Base-by-base conservation (phyloP, 2,888 invertebrate genomes). In the Alviniconcha strummeri region DNA sequence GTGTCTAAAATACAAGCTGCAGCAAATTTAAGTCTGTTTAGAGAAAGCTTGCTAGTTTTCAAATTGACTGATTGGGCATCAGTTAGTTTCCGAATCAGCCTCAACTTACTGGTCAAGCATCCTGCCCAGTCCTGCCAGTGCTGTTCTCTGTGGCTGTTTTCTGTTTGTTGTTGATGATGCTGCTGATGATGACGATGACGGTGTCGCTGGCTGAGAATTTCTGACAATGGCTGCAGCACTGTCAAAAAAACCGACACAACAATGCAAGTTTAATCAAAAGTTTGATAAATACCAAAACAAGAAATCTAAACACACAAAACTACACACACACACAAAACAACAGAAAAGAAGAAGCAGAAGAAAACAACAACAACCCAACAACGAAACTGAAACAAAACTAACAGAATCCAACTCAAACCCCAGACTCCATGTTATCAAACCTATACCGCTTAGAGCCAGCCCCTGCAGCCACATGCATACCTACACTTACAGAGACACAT, bases 221-320 rank as follows among this genome's bases (percentile, higher is more conserved):
- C 89, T 84, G 79, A 84, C 84, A 56, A 89, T 67, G 36, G 90
- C 90, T 77, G 90, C 90, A 84, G 89, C 89, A 69, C 90, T 90
- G 84, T 60, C 19, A 52, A 80, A 80, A n/a, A 9, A 11, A 80
- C n/a, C 81, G 15, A 82, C 15, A 80, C 69, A 15, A 69, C n/a
- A 17, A 15, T 15, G 9, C 15, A 64, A 64, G 64, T 64, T 64
- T 13, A 64, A 69, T n/a, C 69, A 69, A 17, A 17, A 7, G 8
- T 60, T 60, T 69, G 9, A 17, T 69, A 69, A 69, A 69, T 15
- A 69, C 15, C 13, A 69, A 69, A 9, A 69, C 17, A 55, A 11
- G 54, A 15, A 77, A 55, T 60, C n/a, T 17, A 69, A 17, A 69
- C 15, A 69, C 17, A 60, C 52, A 74, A n/a, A 57, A 54, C 17